Evolutionary conservation across 30 jellyfish, hydroid and myxozoan genomes (phyloP).

Genomic region (Hydractinia echinata): DNA sequence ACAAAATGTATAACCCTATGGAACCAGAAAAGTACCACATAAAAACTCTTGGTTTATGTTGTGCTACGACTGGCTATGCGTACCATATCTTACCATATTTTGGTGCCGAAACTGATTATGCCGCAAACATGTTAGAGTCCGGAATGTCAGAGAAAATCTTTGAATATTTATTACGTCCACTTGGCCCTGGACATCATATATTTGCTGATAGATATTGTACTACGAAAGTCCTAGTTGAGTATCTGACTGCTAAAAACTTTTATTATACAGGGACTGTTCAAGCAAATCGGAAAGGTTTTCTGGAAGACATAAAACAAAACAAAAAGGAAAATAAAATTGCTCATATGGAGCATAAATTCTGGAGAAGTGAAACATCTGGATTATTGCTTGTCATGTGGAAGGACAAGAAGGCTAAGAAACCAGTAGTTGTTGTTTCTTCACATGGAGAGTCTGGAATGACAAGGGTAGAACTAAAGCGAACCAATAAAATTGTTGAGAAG

Average conservation of each 20-base stretch:
- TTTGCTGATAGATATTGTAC: neutral
- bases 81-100: slow-evolving; percentile 8
- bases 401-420: slow-evolving; percentile 2
- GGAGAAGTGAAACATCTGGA: neutral
- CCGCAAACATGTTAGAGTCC: no score
- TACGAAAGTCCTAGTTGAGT: neutral
- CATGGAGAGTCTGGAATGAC: neutral
- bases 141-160: neutral
- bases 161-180: neutral
- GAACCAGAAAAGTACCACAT: slow-evolving; percentile 32
- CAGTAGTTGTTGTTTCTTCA: slow-evolving; percentile 6
- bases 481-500: neutral
- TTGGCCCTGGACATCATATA: neutral
- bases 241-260: neutral
- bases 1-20: slow-evolving; percentile 31
- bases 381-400: neutral
- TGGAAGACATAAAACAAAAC: neutral
- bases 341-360: neutral
- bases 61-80: slow-evolving; percentile 38
- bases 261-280: neutral
- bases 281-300: neutral
- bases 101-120: neutral
- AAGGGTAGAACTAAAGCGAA: neutral
- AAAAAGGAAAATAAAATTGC: neutral
- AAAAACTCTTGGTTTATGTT: slow-evolving; percentile 40